Conservation (phyloP, 2,113 vertebrate species). For the Gymnarchus niloticus region DNA sequence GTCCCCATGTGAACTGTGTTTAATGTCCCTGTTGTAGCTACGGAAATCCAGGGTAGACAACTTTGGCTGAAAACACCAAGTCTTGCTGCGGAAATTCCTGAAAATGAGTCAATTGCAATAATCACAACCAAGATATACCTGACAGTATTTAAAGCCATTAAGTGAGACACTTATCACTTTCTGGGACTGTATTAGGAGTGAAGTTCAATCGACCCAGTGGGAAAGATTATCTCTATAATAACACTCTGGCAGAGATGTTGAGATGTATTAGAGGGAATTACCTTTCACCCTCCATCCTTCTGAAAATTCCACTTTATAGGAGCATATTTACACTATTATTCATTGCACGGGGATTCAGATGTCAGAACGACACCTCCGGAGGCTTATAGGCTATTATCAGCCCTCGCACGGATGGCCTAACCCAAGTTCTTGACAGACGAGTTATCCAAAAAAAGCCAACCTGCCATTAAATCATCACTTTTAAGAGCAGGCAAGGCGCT, state of each 20-base stretch:
- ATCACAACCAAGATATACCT: neutral
- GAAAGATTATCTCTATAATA: neutral
- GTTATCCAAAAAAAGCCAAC: neutral
- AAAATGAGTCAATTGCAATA: neutral
- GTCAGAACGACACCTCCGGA: neutral
- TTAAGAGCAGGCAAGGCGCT: neutral
- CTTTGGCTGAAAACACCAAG: neutral
- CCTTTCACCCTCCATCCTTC: neutral
- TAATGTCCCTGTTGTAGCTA: neutral
- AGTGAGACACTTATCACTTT: neutral
- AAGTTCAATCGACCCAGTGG: neutral
- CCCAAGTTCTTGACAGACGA: too few species aligned
- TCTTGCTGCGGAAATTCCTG: neutral
- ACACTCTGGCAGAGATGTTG: neutral
- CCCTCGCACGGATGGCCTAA: neutral
- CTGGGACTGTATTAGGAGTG: neutral
- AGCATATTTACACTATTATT: neutral
- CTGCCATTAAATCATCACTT: neutral
- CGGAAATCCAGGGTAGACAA: neutral
- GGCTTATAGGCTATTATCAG: neutral
- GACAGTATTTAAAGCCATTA: neutral
- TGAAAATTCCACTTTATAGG: neutral
- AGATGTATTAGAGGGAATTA: slow-evolving; percentile 6
- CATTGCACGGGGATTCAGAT: neutral
- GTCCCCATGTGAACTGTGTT: neutral